Conservation (phyloP, 2,797 vertebrate genomes). For the Trichosurus vulpecula region DNA sequence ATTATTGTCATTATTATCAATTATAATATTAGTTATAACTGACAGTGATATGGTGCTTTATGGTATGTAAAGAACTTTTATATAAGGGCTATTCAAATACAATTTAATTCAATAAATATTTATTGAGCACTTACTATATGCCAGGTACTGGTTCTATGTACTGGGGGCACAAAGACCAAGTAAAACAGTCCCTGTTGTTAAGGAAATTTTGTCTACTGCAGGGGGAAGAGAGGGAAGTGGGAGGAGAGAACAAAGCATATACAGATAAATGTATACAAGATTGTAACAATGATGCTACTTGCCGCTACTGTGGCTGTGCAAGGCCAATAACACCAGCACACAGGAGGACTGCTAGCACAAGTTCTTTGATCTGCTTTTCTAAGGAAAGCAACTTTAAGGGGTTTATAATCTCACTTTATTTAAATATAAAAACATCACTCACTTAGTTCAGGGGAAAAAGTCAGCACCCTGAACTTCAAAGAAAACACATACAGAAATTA, state of each 20-base stretch:
- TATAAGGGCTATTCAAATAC: not conserved
- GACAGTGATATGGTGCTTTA: not conserved
- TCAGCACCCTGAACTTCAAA: too few species aligned
- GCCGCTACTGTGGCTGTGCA: too few species aligned
- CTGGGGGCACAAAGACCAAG: not conserved
- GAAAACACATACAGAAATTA: too few species aligned
- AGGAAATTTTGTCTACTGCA: not conserved
- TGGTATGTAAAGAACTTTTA: not conserved
- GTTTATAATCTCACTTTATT: too few species aligned
- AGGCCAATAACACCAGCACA: too few species aligned
- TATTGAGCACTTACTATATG: not conserved
- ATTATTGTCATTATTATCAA: not conserved
- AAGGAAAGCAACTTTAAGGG: too few species aligned
- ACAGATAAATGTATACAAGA: not conserved
- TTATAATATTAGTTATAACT: not conserved
- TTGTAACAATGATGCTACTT: too few species aligned
- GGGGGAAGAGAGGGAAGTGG: not conserved
- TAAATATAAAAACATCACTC: too few species aligned
- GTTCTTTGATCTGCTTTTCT: too few species aligned
- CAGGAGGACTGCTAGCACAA: too few species aligned
- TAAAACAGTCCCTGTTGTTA: slow-evolving; percentile 1
- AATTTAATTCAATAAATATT: not conserved
- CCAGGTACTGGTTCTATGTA: not conserved
- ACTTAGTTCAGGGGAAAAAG: too few species aligned
- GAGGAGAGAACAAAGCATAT: not conserved